Evolutionary conservation across 1,140 invertebrate genomes (phyloP), one percentile per base, ranked within the genome.

Genomic region (Cecropterus lyciades): DNA sequence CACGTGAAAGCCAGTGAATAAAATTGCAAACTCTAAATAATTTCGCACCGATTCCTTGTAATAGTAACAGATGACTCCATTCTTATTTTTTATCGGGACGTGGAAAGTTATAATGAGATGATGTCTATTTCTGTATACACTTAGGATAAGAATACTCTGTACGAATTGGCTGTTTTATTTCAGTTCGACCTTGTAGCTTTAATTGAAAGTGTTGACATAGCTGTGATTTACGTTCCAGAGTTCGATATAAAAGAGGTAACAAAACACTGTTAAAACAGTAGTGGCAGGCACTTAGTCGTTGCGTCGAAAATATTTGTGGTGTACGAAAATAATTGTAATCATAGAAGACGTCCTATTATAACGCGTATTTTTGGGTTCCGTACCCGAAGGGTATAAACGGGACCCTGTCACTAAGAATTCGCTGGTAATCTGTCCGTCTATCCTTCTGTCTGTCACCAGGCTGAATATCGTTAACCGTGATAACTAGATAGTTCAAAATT

Each of bases 191-290:
- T 91, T 89, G 84, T 43, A 33, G 33, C 62, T 77, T 82, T 89
- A 89, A 91, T 89, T 82, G 89, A 89, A 89, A 80, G 84, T 89
- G 89, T 86, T 88, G 89, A 91, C 87, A 89, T 72, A 75, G 62
- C 62, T 63, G 51, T 87, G 86, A 91, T 91, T 89, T 91, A 89
- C 67, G 69, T 79, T 82, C 73, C 73, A 75, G 75, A 75, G 72
- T 73, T 74, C 73, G 72, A 72, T 78, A 69, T 68, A 70, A 80
- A 75, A 75, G 77, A 76, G 75, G 78, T 81, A 80, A 80, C 80
- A 79, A 80, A 79, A 84, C 79, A 81, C 81, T 63, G 57, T 40
- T 43, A 24, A 60, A 63, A 56, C 69, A 80, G 74, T 73, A 7
- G 79, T 77, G 80, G 67, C 46, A 52, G 48, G 74, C 70, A 77